Conservation (phyloP, 2,113 vertebrate genomes). For the Raphicerus campestris region DNA sequence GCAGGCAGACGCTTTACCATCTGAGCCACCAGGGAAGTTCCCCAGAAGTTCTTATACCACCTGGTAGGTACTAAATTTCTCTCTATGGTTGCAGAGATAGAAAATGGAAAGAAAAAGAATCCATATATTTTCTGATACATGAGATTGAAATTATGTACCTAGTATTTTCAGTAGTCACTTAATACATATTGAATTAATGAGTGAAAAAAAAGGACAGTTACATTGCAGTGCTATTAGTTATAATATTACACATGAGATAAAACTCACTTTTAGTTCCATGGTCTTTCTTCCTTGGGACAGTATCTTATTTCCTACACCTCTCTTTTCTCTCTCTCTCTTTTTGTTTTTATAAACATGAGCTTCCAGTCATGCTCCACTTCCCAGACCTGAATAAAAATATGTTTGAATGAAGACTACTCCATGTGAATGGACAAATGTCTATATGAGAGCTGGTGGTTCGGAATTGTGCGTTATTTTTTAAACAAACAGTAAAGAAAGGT, state of each 20-base stretch:
- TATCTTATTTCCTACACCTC: background rate
- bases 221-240: background rate
- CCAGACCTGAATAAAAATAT: background rate
- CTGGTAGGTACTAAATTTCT: background rate
- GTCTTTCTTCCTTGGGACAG: background rate
- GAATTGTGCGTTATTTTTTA: background rate
- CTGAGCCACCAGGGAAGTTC: no score
- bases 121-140: background rate
- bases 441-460: background rate
- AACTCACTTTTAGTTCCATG: background rate
- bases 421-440: background rate
- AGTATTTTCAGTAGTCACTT: conserved; percentile 5
- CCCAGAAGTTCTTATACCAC: background rate
- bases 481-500: background rate
- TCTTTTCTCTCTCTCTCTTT: background rate
- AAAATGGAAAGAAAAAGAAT: background rate
- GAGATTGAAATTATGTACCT: background rate
- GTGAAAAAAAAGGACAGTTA: background rate
- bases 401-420: background rate
- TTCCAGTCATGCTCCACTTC: background rate
- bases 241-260: background rate
- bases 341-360: background rate
- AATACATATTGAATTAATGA: background rate
- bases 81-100: background rate
- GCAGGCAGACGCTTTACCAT: no score